These are phyloP conservation scores for Orussus abietinus DNA, from an alignment of 1,140 invertebrate species.

Conservation along the genomic window DNA sequence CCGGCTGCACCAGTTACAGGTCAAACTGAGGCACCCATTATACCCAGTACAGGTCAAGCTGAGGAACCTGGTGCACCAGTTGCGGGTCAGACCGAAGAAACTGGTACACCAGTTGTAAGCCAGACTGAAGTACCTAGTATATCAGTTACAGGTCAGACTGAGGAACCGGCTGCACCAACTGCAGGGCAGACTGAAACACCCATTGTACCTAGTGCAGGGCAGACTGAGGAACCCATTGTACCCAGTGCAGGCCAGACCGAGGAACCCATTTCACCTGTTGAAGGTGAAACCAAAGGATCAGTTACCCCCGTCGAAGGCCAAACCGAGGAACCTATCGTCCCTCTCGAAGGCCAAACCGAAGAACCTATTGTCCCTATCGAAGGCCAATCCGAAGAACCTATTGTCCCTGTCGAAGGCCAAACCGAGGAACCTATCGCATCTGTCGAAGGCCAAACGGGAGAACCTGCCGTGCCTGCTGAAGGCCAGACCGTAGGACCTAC, in stretches of 20 bases:
- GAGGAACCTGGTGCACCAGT: slow-evolving; percentile 1
- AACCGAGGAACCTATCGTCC: slow-evolving; percentile 6
- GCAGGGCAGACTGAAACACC: slow-evolving; percentile 1
- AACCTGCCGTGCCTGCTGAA: slow-evolving; percentile 9
- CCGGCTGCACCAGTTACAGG: slow-evolving; percentile 17
- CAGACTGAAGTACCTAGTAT: no score
- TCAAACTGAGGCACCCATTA: slow-evolving; percentile 9
- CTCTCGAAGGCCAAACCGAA: slow-evolving; percentile 15
- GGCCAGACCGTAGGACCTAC: slow-evolving; percentile 7
- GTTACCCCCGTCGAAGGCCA: background rate
- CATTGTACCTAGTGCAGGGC: slow-evolving; percentile 3
- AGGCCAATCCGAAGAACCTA: background rate
- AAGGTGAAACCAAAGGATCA: background rate
- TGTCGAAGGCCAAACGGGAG: background rate
- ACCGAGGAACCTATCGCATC: slow-evolving; percentile 2
- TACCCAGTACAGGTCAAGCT: background rate
- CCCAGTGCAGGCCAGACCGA: background rate
- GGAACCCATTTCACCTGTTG: slow-evolving; percentile 1
- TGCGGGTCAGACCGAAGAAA: no score
- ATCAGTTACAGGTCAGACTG: no score
- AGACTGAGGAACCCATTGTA: slow-evolving; percentile 7
- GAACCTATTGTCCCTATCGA: slow-evolving; percentile 9
- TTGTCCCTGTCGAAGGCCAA: slow-evolving; percentile 11
- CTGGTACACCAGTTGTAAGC: no score
- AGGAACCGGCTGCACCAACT: no score